Evolutionary conservation across 2,113 vertebrate genomes (phyloP).

Genomic region (Sprattus sprattus): DNA sequence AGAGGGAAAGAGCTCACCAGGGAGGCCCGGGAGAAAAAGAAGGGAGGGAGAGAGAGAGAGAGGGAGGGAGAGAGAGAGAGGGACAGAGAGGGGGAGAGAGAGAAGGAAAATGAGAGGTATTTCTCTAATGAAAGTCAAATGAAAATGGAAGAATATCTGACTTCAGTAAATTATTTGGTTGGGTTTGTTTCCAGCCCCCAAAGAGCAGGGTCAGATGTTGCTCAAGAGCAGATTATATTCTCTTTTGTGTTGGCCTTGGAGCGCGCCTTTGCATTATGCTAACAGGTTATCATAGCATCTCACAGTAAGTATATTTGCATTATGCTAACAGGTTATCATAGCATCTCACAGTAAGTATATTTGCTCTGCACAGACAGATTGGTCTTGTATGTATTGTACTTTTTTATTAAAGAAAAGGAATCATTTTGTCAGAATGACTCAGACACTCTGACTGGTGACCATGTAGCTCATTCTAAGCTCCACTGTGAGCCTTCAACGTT

Average conservation of each 20-base stretch:
- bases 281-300: not conserved
- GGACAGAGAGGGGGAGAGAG: not conserved
- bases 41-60: conserved; percentile 3
- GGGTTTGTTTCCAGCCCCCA: not conserved
- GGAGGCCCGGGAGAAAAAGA: not conserved
- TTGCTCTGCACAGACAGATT: no score
- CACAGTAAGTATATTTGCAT: not conserved
- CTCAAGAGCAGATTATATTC: not conserved
- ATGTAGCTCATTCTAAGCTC: no score
- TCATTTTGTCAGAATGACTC: no score
- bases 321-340: not conserved
- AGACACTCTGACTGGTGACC: no score
- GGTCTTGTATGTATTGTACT: no score
- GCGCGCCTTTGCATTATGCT: not conserved
- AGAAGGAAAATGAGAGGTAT: not conserved
- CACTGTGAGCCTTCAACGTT: no score
- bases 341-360: not conserved
- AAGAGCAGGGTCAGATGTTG: not conserved
- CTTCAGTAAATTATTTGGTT: not conserved
- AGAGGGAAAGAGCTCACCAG: conserved; percentile 31
- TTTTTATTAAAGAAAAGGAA: no score
- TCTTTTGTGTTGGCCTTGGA: not conserved
- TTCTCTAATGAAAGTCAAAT: not conserved
- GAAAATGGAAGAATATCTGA: not conserved
- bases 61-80: conserved; percentile 8